Base-by-base conservation (phyloP, 53 echinoderm and acorn worm genomes). In the Mesocentrotus franciscanus region DNA sequence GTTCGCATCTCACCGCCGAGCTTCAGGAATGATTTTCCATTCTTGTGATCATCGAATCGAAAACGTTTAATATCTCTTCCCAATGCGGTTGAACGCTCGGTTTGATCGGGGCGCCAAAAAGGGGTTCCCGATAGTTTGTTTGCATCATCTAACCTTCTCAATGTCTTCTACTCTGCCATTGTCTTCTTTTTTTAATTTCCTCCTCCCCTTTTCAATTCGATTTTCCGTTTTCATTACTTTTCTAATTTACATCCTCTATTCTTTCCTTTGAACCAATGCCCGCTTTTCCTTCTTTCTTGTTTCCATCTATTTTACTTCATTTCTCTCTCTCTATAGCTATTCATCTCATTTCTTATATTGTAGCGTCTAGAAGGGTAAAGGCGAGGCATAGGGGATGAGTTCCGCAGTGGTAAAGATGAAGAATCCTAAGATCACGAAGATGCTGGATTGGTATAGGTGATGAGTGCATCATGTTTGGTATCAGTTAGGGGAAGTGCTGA, bases 21-120 rank as follows among this genome's bases (percentile, higher is more conserved):
- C 85, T 94, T 70, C 95, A 62, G 24, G 95, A 94, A 94, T 94
- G 95, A 94, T 94, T 94, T 94, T 94, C 95, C 95, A 94, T 94
- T 1, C 56, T 9, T 64, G 70, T 94, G 95, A 94, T 85, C 95
- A 94, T 12, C 87, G 68, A 94, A 85, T 94, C 95, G 95, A 85
- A 94, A 94, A 66, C 95, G 95, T 94, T 94, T 94, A 94, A 94
- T 94, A 56, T 94, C 95, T 64, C 95, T 85, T 85, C 71, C 95
- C 85, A 64, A 22, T 56, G 95, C 70, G 95, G 95, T 94, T 94
- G 95, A 84, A 66, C 95, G 95, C 36, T 85, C 70, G 87, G 85
- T 87, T 85, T 61, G 56, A 49, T 33, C 26, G 87, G 15, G 95
- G 95, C 56, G 12, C 57, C 30, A n/a, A 33, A 64, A 49, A 56